phyloP scores from a whole-genome alignment of 2,113 vertebrate genomes.

The Ageneiosus marmoratus region DNA sequence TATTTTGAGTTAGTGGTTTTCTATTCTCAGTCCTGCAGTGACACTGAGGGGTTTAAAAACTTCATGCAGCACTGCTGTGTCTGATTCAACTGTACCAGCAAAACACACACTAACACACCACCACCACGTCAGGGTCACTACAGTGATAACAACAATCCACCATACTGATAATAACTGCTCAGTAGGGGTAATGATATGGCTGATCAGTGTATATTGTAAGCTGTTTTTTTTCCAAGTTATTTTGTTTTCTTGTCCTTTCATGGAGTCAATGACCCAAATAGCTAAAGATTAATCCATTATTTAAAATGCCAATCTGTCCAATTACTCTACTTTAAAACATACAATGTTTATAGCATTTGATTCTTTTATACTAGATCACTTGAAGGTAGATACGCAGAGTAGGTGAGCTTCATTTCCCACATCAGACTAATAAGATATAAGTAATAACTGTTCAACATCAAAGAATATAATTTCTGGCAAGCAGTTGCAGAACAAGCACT shows the following conservation, averaged over 20 bases:
- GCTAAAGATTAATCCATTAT: background rate
- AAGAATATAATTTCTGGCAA: constrained; percentile 5
- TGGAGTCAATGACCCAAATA: background rate
- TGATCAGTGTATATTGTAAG: too few species aligned
- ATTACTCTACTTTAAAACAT: background rate
- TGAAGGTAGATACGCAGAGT: background rate
- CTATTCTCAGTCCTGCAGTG: too few species aligned
- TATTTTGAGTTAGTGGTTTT: too few species aligned
- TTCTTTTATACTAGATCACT: background rate
- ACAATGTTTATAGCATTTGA: background rate
- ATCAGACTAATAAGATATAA: background rate
- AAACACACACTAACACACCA: too few species aligned
- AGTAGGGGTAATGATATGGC: too few species aligned
- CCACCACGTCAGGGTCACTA: too few species aligned
- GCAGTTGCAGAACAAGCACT: background rate
- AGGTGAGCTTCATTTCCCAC: background rate
- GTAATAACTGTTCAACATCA: background rate
- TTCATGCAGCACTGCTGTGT: too few species aligned
- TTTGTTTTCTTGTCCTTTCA: background rate
- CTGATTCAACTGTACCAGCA: too few species aligned
- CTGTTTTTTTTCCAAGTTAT: too few species aligned
- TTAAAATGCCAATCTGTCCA: background rate
- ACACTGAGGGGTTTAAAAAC: too few species aligned
- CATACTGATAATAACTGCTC: too few species aligned
- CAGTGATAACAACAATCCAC: too few species aligned